Evolutionary conservation across 2,797 vertebrate species (phyloP).

Genomic region (Eulemur rubriventer): DNA sequence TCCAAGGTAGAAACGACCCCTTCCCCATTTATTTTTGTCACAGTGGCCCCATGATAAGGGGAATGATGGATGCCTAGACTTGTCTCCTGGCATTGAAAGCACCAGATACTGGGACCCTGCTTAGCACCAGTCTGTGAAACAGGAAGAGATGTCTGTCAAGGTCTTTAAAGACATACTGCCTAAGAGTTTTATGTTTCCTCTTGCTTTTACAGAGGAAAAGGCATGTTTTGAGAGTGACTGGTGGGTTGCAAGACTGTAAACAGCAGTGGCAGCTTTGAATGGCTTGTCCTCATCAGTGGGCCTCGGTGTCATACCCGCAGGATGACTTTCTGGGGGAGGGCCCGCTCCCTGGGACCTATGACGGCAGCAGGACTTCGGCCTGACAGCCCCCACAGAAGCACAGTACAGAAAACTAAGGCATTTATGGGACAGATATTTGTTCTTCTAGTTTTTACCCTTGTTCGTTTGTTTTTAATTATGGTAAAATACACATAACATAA

Average conservation of each 20-base stretch:
- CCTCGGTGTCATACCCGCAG: neutral
- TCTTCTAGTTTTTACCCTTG: neutral
- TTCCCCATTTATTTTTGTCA: neutral
- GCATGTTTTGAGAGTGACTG: neutral
- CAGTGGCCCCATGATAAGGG: neutral
- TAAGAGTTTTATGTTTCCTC: neutral
- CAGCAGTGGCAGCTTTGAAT: neutral
- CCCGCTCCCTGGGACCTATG: neutral
- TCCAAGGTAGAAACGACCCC: neutral
- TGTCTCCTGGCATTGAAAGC: neutral
- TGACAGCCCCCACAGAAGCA: neutral
- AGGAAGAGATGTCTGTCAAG: neutral
- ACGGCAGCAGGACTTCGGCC: neutral
- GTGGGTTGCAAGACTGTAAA: neutral
- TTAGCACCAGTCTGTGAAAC: neutral
- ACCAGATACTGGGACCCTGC: too few species aligned
- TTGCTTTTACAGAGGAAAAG: neutral
- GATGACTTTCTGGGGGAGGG: neutral
- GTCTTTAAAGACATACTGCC: neutral
- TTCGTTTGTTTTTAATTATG: neutral
- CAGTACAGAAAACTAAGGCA: neutral
- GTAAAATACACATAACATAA: neutral
- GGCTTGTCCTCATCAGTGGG: neutral
- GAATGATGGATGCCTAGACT: neutral
- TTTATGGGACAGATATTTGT: neutral